A percentile compares a stretch with the other conserved stretches of the same genome.
Conservation (phyloP, 2,113 vertebrate species). For the Gavialis gangeticus region DNA sequence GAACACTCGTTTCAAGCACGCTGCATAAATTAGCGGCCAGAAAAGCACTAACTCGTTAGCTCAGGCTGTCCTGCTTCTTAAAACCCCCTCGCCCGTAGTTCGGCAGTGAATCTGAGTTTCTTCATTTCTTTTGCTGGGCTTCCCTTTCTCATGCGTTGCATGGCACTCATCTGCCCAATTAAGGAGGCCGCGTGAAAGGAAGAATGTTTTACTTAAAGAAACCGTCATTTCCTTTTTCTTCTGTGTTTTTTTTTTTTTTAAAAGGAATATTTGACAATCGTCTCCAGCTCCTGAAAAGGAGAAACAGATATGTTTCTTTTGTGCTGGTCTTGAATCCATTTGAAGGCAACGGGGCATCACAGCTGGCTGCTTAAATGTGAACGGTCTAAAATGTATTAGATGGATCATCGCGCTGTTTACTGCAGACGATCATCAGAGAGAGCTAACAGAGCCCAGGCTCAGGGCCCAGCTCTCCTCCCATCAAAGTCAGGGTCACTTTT, state of each 20-base stretch:
- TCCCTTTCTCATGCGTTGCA: neutral
- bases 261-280: neutral
- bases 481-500: neutral
- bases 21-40: neutral
- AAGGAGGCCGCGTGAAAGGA: neutral
- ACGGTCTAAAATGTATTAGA: neutral
- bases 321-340: neutral
- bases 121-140: neutral
- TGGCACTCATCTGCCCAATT: neutral
- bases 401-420: neutral
- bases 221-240: neutral
- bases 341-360: neutral
- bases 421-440: neutral
- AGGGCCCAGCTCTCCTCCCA: neutral
- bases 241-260: neutral
- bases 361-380: neutral
- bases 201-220: neutral
- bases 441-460: neutral
- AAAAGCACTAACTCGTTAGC: neutral
- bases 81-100: neutral
- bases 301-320: neutral
- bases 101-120: neutral
- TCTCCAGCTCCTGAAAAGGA: neutral
- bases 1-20: neutral
- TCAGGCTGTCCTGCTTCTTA: neutral